phyloP scores from a whole-genome alignment of 1,140 invertebrate species.

The Caerostris extrusa region DNA sequence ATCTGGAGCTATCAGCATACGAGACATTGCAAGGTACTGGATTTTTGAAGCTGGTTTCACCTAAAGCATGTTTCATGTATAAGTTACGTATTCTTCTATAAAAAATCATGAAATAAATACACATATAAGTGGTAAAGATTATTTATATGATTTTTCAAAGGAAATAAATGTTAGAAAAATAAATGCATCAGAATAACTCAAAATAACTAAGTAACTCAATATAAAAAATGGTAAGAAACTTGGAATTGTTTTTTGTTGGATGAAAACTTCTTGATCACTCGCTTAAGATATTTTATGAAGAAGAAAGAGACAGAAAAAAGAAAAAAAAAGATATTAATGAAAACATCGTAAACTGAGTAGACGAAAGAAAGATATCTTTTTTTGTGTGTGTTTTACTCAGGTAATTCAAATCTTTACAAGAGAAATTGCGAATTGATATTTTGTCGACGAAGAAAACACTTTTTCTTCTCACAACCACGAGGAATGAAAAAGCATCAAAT shows the following conservation, averaged over 20 bases:
- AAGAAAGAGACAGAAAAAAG: neutral
- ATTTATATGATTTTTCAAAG: neutral
- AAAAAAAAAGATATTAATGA: neutral
- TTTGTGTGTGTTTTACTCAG: neutral
- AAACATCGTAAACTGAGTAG: neutral
- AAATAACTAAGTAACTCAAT: neutral
- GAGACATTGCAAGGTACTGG: no score
- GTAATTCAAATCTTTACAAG: slow-evolving; percentile 10
- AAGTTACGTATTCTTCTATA: neutral
- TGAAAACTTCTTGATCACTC: neutral
- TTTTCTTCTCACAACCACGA: neutral
- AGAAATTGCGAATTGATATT: slow-evolving; percentile 51
- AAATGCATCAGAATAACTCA: neutral
- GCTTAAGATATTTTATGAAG: neutral
- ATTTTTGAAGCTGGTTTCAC: no score
- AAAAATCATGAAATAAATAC: neutral
- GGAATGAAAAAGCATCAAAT: neutral
- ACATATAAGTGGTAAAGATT: neutral
- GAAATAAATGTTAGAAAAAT: neutral
- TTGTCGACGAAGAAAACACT: neutral
- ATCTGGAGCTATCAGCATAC: no score
- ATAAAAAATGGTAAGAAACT: neutral
- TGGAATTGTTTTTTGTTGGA: neutral
- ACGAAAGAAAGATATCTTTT: neutral
- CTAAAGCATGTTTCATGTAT: neutral